Evolutionary conservation across 1,140 invertebrate genomes (phyloP).

Genomic region (Coenobita brevimanus): DNA sequence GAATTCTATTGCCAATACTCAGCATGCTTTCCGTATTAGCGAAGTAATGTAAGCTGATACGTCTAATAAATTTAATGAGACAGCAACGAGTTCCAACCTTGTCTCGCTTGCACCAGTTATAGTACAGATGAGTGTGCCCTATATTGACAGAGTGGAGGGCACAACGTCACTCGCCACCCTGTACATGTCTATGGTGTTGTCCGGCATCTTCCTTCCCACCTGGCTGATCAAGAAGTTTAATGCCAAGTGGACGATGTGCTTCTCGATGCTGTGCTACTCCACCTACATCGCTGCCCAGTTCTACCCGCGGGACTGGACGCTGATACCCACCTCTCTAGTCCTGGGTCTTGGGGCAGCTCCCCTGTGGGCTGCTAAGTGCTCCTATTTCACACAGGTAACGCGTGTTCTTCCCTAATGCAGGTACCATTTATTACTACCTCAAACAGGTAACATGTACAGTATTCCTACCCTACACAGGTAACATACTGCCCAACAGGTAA

Average conservation of each 20-base stretch:
- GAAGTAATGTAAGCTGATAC: too few relatives aligned
- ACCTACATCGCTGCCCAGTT: conserved; percentile 96
- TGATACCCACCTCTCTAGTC: conserved; percentile 90
- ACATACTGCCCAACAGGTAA: too few relatives aligned
- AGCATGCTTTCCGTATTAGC: too few relatives aligned
- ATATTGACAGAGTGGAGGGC: conserved; percentile 82
- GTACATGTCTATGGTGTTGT: conserved; percentile 90
- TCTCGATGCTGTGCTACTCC: conserved; percentile 93
- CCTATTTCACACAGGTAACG: conserved; percentile 95
- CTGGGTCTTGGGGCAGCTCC: conserved; percentile 93
- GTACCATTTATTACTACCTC: too few relatives aligned
- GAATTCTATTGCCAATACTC: too few relatives aligned
- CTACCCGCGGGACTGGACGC: conserved; percentile 89
- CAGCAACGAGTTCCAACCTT: too few relatives aligned
- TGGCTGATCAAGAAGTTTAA: conserved; percentile 91
- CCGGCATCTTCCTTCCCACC: conserved; percentile 95
- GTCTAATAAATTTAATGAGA: too few relatives aligned
- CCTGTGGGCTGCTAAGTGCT: conserved; percentile 97
- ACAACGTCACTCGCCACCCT: conserved; percentile 89
- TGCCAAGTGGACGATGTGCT: conserved; percentile 94
- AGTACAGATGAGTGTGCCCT: neutral
- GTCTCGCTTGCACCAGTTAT: too few relatives aligned
- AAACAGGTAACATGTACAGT: too few relatives aligned
- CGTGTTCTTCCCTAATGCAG: too few relatives aligned
- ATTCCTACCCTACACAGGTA: too few relatives aligned